Conservation (phyloP, 2,888 invertebrate species). For the Lochmaea crataegi region DNA sequence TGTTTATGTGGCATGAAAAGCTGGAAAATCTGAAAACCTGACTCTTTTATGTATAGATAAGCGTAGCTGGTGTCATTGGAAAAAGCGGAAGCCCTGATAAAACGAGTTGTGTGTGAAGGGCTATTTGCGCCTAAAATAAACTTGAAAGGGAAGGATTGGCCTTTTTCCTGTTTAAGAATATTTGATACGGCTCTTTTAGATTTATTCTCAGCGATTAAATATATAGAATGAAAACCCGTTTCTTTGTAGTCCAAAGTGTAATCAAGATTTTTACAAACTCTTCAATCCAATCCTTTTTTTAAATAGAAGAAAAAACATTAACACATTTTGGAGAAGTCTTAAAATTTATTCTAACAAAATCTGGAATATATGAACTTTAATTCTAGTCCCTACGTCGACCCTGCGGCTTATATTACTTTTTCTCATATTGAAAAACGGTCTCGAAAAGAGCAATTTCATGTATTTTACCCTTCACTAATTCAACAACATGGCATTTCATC, state of each 20-base stretch:
- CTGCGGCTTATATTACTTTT: neutral
- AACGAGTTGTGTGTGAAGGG: slow-evolving; percentile 27
- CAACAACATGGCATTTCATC: neutral
- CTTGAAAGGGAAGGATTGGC: slow-evolving; percentile 27
- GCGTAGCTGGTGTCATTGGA: slow-evolving; percentile 26
- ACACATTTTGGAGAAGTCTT: too few species aligned
- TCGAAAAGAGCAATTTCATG: slow-evolving; percentile 1
- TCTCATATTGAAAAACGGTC: too few species aligned
- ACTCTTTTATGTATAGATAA: slow-evolving; percentile 34
- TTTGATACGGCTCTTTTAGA: slow-evolving; percentile 24
- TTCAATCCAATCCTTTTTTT: too few species aligned
- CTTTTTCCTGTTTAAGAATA: slow-evolving; percentile 29
- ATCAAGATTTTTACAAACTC: neutral
- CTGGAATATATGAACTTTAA: neutral
- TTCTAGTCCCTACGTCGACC: neutral
- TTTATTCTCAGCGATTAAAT: slow-evolving; percentile 21
- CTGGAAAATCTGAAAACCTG: slow-evolving; percentile 24
- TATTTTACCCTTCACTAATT: slow-evolving; percentile 3
- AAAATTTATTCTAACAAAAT: neutral
- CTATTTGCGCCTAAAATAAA: slow-evolving; percentile 31
- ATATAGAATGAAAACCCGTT: neutral
- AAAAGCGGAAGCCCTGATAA: slow-evolving; percentile 32
- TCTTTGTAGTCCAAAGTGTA: neutral
- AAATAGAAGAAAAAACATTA: too few species aligned
- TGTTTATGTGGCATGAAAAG: slow-evolving; percentile 29